Percentiles rank a stretch among this genome's conserved stretches.
phyloP scores from a whole-genome alignment of 2,113 vertebrate genomes.

The Cochlearius cochlearius region DNA sequence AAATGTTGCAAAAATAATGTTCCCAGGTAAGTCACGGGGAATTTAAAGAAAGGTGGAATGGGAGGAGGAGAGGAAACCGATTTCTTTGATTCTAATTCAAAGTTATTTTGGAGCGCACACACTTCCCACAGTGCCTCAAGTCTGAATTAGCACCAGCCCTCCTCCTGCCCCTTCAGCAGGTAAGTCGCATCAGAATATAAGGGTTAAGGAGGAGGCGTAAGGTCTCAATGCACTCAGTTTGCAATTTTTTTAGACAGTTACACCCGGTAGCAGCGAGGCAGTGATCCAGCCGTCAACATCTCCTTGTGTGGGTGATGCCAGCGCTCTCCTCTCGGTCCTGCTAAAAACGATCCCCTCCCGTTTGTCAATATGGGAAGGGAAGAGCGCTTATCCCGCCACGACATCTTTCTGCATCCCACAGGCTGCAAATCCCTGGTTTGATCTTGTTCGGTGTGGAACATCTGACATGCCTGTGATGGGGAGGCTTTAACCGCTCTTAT shows the following conservation, averaged over 20 bases:
- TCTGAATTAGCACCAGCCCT: not conserved
- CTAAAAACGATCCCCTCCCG: not conserved
- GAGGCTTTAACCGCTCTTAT: constrained; percentile 16
- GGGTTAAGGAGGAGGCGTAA: not conserved
- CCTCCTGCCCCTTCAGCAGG: not conserved
- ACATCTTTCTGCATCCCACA: constrained; percentile 45
- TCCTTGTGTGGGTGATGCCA: not conserved
- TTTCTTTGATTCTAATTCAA: not conserved
- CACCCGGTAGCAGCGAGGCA: not conserved
- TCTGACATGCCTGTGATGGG: constrained; percentile 48
- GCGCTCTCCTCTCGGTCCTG: not conserved
- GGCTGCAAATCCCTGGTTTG: constrained; percentile 60
- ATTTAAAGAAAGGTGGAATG: not conserved
- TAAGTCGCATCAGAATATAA: not conserved
- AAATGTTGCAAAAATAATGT: not conserved
- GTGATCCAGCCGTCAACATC: not conserved
- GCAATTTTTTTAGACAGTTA: not conserved
- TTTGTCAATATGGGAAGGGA: not conserved
- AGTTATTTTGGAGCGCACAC: not conserved
- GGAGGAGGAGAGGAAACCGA: not conserved
- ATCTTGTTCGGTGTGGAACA: constrained; percentile 45
- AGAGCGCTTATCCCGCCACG: not conserved
- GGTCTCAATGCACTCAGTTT: not conserved
- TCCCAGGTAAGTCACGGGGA: not conserved
- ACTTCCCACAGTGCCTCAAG: not conserved